Conservation (phyloP, 2,113 vertebrate species). For the Cairina moschata region DNA sequence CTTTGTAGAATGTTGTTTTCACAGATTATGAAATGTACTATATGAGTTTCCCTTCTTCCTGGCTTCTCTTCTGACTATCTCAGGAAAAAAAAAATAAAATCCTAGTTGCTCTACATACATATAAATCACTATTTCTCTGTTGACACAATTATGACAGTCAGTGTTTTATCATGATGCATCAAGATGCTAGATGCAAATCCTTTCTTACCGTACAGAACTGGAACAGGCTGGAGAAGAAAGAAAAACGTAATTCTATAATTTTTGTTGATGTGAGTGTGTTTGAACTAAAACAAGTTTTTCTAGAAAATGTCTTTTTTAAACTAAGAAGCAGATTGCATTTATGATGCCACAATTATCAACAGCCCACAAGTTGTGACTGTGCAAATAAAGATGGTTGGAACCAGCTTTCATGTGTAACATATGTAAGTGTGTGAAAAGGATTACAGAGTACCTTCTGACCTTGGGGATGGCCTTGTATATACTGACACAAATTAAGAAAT, state of each 20-base stretch:
- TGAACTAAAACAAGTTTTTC: neutral
- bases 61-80: neutral
- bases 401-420: neutral
- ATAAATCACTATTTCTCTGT: neutral
- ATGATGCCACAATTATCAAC: neutral
- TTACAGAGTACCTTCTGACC: neutral
- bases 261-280: neutral
- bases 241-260: neutral
- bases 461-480: neutral
- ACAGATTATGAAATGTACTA: neutral
- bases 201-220: neutral
- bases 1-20: neutral
- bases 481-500: neutral
- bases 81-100: neutral
- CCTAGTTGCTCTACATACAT: neutral
- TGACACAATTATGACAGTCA: neutral
- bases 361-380: neutral
- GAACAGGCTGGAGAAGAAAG: neutral
- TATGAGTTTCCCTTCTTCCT: neutral
- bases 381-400: fast-evolving
- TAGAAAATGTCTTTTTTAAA: neutral
- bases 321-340: neutral
- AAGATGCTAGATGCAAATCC: neutral
- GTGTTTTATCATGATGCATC: neutral
- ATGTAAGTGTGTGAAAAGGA: neutral